Percentiles rank a stretch among this genome's conserved stretches.
Evolutionary conservation across 2,888 invertebrate species (phyloP).

Genomic region (Drosophila limbata): DNA sequence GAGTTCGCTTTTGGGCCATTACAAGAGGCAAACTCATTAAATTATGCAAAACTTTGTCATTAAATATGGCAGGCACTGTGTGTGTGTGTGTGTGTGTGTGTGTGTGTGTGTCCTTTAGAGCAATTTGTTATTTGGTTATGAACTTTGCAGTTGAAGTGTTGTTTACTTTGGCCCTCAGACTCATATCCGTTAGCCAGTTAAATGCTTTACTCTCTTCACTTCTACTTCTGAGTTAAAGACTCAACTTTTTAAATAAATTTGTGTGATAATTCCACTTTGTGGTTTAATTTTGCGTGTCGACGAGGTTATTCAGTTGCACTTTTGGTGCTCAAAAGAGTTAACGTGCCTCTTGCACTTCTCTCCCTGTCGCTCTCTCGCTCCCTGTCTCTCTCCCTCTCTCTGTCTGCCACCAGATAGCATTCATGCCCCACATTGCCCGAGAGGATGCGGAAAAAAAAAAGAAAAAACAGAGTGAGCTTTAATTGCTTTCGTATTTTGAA

Average conservation of each 20-base stretch:
- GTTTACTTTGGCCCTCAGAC: conserved; percentile 45
- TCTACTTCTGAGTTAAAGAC: conserved; percentile 36
- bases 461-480: conserved; percentile 37
- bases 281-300: conserved; percentile 71
- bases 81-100: conserved; percentile 7
- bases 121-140: conserved; percentile 72
- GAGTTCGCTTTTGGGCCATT: conserved; percentile 34
- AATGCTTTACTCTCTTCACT: conserved; percentile 4
- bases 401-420: conserved; percentile 7
- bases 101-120: conserved; percentile 47
- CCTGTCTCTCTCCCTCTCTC: not conserved
- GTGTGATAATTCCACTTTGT: conserved; percentile 72
- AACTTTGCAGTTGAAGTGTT: conserved; percentile 67
- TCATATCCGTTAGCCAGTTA: conserved; percentile 21
- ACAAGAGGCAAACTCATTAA: conserved; percentile 69
- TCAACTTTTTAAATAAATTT: conserved; percentile 70
- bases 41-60: conserved; percentile 80
- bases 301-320: conserved; percentile 58
- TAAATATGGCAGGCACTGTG: conserved; percentile 62
- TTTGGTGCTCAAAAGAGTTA: conserved; percentile 32
- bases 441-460: not conserved
- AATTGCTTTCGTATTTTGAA: conserved; percentile 45
- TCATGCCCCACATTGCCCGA: conserved; percentile 19
- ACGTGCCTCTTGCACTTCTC: conserved; percentile 13
- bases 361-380: not conserved